Base-by-base conservation (phyloP, 2,888 invertebrate species). In the Dasysyrphus albostriatus region DNA sequence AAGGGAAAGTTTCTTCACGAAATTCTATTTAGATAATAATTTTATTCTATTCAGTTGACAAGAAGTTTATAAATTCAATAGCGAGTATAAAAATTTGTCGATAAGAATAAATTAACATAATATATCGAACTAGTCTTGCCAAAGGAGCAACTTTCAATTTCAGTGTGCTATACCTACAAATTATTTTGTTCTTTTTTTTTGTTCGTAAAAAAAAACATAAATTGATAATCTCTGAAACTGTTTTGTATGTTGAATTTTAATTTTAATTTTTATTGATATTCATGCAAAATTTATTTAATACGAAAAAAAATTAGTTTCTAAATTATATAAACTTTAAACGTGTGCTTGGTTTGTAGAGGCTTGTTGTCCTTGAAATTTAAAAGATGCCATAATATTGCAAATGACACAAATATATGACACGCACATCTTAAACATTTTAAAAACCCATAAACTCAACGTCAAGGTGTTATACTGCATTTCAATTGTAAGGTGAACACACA, bases 141-240 rank as follows among this genome's bases (percentile, higher is more conserved):
- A 37, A 78, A 44, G 32, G 29, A 74, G 69, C 81, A 77, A 85
- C 85, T 85, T 85, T 85, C 82, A 74, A 59, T 82, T 82, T 85
- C 69, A 54, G 56, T 24, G 24, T 39, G 69, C 51, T 34, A 72
- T 77, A n/a, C n/a, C n/a, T n/a, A 67, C 56, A 73, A 80, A 47
- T 69, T 34, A 29, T 29, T 44, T 24, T 5, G 9, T n/a, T 9
- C 10, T 61, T 42, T 19, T 59, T 63, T 63, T 24, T 5, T 29
- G 0, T 7, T n/a, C n/a, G n/a, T n/a, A n/a, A n/a, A 16, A 49
- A 49, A 39, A 44, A 63, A 24, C 0, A 34, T 29, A 37, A 24
- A 61, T 24, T 24, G 24, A 2, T 7, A 44, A 14, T 65, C 12
- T 34, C 24, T 72, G n/a, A 24, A 69, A 74, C 63, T 37, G 49